Conservation (phyloP, 2,888 invertebrate genomes). For the Xanthia togata region DNA sequence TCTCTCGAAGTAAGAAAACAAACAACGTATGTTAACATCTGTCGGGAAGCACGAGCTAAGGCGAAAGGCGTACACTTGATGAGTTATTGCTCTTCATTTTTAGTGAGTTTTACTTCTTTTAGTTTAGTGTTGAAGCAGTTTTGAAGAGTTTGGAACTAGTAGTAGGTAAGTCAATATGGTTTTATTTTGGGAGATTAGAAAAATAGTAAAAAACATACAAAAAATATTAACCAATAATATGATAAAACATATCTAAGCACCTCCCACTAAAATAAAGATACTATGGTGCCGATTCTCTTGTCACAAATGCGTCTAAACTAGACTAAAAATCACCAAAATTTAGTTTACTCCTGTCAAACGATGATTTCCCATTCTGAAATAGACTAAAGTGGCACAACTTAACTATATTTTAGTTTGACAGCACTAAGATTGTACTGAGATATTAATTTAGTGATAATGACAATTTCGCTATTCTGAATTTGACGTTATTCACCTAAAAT, state of each 20-base stretch:
- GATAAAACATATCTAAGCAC: neutral
- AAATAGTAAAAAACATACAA: neutral
- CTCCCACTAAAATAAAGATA: too few relatives aligned
- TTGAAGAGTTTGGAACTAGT: slow-evolving; percentile 11
- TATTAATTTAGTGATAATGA: too few relatives aligned
- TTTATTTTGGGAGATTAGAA: neutral
- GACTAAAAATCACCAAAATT: too few relatives aligned
- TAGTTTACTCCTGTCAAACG: too few relatives aligned
- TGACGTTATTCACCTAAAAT: too few relatives aligned
- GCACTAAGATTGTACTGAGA: too few relatives aligned
- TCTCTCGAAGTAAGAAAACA: slow-evolving; percentile 89
- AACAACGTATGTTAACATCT: slow-evolving; percentile 90
- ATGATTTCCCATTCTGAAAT: too few relatives aligned
- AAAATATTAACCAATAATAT: neutral
- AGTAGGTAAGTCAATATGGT: neutral
- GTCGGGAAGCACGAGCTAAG: slow-evolving; percentile 83
- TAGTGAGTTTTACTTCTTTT: slow-evolving; percentile 52
- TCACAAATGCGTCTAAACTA: too few relatives aligned
- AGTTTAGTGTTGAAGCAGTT: slow-evolving; percentile 19
- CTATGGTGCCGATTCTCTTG: too few relatives aligned
- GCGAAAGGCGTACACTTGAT: slow-evolving; percentile 66
- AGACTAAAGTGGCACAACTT: too few relatives aligned
- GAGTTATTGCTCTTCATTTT: slow-evolving; percentile 63
- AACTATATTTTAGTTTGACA: too few relatives aligned
- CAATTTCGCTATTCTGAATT: too few relatives aligned